A percentile compares a stretch with the other conserved stretches of the same genome.
These are phyloP conservation scores for Papilio helenus DNA, from an alignment of 1,140 invertebrate species.

Conservation along the genomic window DNA sequence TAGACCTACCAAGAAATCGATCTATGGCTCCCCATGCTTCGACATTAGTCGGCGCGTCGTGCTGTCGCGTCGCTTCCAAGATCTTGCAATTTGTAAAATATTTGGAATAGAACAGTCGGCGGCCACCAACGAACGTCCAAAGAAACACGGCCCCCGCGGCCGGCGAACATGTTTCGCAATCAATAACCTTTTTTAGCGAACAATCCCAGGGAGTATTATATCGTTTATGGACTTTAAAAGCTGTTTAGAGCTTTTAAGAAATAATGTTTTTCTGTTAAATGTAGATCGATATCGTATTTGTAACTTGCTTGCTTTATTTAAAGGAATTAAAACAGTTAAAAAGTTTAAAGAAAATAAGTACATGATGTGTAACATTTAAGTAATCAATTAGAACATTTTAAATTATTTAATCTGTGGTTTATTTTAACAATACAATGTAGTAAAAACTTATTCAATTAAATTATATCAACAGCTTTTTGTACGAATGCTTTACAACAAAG, in stretches of 20 bases:
- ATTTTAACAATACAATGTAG: not conserved
- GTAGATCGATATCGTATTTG: not conserved
- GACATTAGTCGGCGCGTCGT: slow-evolving; percentile 38
- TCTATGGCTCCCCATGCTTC: slow-evolving; percentile 37
- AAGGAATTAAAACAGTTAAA: not conserved
- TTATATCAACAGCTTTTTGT: not conserved
- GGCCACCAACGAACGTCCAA: slow-evolving; percentile 36
- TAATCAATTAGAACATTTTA: not conserved
- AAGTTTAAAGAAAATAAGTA: no score
- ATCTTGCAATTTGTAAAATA: slow-evolving; percentile 41
- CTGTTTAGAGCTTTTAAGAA: slow-evolving; percentile 7
- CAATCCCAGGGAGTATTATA: slow-evolving; percentile 20
- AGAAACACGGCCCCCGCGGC: slow-evolving; percentile 33
- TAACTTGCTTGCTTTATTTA: not conserved
- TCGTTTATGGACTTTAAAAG: slow-evolving; percentile 24
- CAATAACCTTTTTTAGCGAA: slow-evolving; percentile 32
- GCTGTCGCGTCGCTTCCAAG: slow-evolving; percentile 40
- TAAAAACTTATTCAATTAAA: not conserved
- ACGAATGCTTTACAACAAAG: slow-evolving; percentile 11
- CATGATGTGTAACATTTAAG: no score
- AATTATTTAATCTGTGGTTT: not conserved
- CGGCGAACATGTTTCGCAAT: slow-evolving; percentile 34
- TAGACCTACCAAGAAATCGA: slow-evolving; percentile 39
- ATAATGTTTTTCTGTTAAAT: not conserved
- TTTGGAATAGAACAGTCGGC: slow-evolving; percentile 40